Conservation (phyloP, 2,797 vertebrate species). For the Sus cebifrons region DNA sequence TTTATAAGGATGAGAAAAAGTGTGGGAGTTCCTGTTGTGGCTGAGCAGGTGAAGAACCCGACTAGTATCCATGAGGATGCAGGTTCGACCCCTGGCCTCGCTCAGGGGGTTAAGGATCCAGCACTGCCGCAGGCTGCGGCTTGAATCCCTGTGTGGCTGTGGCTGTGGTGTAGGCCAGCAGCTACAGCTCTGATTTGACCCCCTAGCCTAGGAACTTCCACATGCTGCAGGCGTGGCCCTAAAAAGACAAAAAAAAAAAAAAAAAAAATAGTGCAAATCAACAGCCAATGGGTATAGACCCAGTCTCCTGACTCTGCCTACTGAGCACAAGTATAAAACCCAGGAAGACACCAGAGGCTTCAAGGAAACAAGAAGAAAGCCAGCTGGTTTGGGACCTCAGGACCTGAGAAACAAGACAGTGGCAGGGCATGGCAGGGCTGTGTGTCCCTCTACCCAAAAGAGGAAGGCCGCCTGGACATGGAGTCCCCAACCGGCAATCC, state of each 20-base stretch:
- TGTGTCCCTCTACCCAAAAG: background rate
- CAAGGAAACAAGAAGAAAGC: background rate
- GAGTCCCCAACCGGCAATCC: background rate
- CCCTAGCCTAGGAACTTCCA: too few species aligned
- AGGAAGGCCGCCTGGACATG: background rate
- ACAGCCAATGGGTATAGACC: accelerated
- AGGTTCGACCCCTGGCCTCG: too few species aligned
- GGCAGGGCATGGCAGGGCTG: background rate
- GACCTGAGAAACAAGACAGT: background rate
- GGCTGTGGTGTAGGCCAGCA: too few species aligned
- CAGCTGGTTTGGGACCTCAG: background rate
- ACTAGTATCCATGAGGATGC: too few species aligned
- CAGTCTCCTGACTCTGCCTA: background rate
- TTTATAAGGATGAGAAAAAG: conserved; percentile 56
- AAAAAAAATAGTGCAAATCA: background rate
- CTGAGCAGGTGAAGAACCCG: too few species aligned
- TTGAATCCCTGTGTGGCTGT: too few species aligned
- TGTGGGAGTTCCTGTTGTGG: too few species aligned
- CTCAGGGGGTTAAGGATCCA: too few species aligned
- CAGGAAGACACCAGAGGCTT: background rate
- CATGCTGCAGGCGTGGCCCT: too few species aligned
- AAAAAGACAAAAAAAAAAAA: too few species aligned
- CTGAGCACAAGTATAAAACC: background rate
- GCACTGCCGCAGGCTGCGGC: too few species aligned
- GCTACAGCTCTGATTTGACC: too few species aligned